These are phyloP conservation scores for Halcyon malimbica DNA, from an alignment of 2,113 vertebrate genomes.

Conservation along the genomic window DNA sequence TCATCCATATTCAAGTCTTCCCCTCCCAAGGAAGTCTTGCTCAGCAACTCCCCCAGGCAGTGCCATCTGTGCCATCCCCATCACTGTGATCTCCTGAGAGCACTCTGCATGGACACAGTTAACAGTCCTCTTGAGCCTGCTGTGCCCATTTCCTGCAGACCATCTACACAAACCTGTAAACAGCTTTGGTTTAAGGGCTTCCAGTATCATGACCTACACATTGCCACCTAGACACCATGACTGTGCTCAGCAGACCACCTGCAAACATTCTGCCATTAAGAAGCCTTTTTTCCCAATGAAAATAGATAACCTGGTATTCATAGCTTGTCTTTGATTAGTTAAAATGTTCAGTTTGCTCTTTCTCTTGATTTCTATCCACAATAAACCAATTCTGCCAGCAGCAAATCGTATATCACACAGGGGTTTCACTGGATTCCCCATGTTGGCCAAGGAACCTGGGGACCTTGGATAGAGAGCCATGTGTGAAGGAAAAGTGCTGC, in stretches of 20 bases:
- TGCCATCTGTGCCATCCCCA: background rate
- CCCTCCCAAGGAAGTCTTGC: background rate
- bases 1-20: background rate
- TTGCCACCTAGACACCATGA: background rate
- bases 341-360: background rate
- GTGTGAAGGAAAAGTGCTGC: background rate
- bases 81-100: background rate
- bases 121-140: background rate
- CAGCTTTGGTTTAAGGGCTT: background rate
- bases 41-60: fast-evolving
- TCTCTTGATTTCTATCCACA: background rate
- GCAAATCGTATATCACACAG: background rate
- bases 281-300: background rate
- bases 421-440: background rate
- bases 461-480: background rate
- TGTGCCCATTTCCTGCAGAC: background rate
- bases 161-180: background rate
- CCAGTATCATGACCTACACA: fast-evolving
- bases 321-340: background rate
- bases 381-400: background rate
- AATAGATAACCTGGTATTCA: background rate
- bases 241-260: background rate
- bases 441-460: background rate
- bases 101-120: fast-evolving
- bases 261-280: background rate